phyloP scores from a whole-genome alignment of 1,140 invertebrate genomes.

The Drosophila carrolli region DNA sequence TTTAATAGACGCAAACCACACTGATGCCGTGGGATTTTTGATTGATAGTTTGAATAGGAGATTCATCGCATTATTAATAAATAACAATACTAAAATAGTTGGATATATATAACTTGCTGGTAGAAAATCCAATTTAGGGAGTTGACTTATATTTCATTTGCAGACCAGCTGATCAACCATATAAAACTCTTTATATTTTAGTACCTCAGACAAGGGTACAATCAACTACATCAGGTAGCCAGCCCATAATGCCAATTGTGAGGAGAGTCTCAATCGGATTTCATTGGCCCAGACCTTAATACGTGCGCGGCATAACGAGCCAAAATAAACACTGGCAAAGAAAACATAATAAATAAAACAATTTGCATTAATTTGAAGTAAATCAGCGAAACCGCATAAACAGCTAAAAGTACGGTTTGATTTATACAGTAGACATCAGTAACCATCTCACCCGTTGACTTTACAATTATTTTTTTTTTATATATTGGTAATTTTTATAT shows the following conservation, averaged over 20 bases:
- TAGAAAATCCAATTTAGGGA: background rate
- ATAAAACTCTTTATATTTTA: background rate
- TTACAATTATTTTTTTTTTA: constrained; percentile 1
- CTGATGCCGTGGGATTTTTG: background rate
- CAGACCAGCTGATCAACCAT: constrained; percentile 1
- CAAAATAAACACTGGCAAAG: constrained; percentile 14
- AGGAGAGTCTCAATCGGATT: constrained; percentile 52
- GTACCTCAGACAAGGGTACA: background rate
- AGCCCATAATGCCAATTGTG: constrained; percentile 21
- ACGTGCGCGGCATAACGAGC: constrained; percentile 61
- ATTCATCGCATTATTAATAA: background rate
- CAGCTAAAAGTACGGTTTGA: constrained; percentile 27
- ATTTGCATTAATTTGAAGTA: constrained; percentile 65
- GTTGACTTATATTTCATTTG: background rate
- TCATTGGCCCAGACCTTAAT: constrained; percentile 80
- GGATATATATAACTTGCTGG: no score
- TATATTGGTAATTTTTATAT: background rate
- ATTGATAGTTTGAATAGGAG: background rate
- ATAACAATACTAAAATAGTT: no score
- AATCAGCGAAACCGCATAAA: constrained; percentile 17
- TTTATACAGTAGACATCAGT: constrained; percentile 42
- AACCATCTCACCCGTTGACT: constrained; percentile 1
- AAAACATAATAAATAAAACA: constrained; percentile 39
- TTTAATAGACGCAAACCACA: background rate
- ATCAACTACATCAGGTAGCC: constrained; percentile 5